A percentile compares a stretch with the other conserved stretches of the same genome.
These are phyloP conservation scores for Cheirogaleus major DNA, from an alignment of 2,797 vertebrate genomes.

Conservation along the genomic window DNA sequence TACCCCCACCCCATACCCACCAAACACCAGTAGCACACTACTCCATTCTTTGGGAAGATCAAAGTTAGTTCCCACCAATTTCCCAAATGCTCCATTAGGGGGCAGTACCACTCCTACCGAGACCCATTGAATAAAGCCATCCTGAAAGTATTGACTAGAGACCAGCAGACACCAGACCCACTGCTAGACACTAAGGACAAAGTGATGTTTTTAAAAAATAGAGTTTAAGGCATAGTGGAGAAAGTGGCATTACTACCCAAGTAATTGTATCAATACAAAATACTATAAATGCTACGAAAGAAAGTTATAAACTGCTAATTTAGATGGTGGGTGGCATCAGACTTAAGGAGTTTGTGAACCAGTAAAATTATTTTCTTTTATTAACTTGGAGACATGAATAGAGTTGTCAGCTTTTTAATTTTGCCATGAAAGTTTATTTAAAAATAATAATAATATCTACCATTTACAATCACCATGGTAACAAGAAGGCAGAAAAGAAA, in stretches of 20 bases:
- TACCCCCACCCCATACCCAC: not conserved
- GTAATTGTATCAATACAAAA: not conserved
- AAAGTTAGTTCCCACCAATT: not conserved
- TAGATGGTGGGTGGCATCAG: not conserved
- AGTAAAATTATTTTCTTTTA: slow-evolving; percentile 33
- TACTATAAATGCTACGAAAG: not conserved
- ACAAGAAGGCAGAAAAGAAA: slow-evolving; percentile 1
- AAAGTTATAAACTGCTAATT: not conserved
- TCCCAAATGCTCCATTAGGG: not conserved
- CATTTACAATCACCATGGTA: slow-evolving; percentile 30
- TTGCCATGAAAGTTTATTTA: slow-evolving; percentile 14
- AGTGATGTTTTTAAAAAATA: not conserved
- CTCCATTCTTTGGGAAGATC: not conserved
- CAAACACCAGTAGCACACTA: not conserved
- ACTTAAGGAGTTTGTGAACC: not conserved
- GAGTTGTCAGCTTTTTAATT: not conserved
- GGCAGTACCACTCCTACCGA: not conserved
- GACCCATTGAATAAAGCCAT: not conserved
- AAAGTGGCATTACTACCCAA: not conserved
- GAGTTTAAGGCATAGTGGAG: not conserved
- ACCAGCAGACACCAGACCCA: not conserved
- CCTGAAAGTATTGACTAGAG: not conserved
- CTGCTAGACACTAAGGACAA: not conserved
- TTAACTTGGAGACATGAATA: slow-evolving; percentile 7
- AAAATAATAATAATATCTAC: slow-evolving; percentile 14